Evolutionary conservation across 1,140 invertebrate species (phyloP), one percentile per base, ranked within the genome.

Genomic region (Atta colombica): DNA sequence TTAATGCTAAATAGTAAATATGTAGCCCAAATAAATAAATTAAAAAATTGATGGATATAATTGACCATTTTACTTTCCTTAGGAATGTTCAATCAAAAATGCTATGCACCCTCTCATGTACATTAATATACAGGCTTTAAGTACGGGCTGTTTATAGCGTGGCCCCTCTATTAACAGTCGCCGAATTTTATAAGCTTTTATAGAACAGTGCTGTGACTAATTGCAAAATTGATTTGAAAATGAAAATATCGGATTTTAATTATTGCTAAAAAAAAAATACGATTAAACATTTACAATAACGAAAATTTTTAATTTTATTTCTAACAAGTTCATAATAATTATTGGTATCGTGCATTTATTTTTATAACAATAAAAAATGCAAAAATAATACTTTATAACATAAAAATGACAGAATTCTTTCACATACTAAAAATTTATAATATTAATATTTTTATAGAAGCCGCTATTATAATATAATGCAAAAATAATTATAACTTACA

Each of bases 151-250:
- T 58, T 51, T 85, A 85, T 63, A 65, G 55, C 25, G 0, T 18
- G 21, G 21, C 2, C 2, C 2, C 28, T 31, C 12, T 60, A 25
- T 74, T 86, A 58, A 58, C 12, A 28, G 18, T 12, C 21, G 28
- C n/a, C 12, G 25, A 63, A 77, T 80, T 86, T 81, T 61, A 68
- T 8, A 51, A 45, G 49, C 69, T 82, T 87, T 75, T 77, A 45
- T 39, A 28, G 28, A 78, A 87, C 72, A n/a, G 31, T 16, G n/a
- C 10, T 14, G 21, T 58, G n/a, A 10, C 14, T 28, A 71, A 85
- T 61, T 51, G 28, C 45, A 18, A 2, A 77, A 82, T 69, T 87
- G 45, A 89, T 81, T 71, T 16, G 39, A 58, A 39, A 39, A 81
- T 58, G 12, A 81, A 81, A 39, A 18, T 18, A n/a, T 21, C 6